Conservation (phyloP, 1,140 invertebrate genomes). For the Melitaea cinxia region DNA sequence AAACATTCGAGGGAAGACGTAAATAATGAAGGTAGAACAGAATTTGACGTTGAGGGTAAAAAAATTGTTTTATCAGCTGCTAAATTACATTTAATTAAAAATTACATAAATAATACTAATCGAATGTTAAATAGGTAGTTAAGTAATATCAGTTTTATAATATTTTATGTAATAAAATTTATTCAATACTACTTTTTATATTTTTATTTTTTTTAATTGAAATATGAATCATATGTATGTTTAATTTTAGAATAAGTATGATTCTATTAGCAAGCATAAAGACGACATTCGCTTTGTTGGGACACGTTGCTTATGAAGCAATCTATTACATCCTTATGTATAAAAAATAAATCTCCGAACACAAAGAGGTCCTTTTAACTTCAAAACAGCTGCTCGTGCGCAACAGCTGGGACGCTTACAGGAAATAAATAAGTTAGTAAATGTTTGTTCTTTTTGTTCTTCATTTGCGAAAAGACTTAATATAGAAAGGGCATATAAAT, state of each 20-base stretch:
- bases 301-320: not conserved
- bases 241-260: not conserved
- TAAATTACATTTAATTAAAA: too few species aligned
- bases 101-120: too few species aligned
- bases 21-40: too few species aligned
- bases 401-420: slow-evolving; percentile 20
- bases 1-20: too few species aligned
- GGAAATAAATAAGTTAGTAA: slow-evolving; percentile 16
- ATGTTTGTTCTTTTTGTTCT: not conserved
- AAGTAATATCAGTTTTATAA: too few species aligned
- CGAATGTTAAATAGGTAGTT: too few species aligned
- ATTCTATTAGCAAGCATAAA: not conserved
- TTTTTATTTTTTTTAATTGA: not conserved
- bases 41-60: too few species aligned
- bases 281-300: not conserved
- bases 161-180: too few species aligned
- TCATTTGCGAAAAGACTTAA: not conserved
- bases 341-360: slow-evolving; percentile 26
- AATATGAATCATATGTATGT: not conserved
- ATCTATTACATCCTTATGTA: slow-evolving; percentile 6
- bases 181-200: too few species aligned
- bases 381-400: slow-evolving; percentile 18
- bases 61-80: too few species aligned
- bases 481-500: not conserved
- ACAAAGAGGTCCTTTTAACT: slow-evolving; percentile 21